Evolutionary conservation across 2,888 invertebrate species (phyloP).

Genomic region (Mythimna vitellina): DNA sequence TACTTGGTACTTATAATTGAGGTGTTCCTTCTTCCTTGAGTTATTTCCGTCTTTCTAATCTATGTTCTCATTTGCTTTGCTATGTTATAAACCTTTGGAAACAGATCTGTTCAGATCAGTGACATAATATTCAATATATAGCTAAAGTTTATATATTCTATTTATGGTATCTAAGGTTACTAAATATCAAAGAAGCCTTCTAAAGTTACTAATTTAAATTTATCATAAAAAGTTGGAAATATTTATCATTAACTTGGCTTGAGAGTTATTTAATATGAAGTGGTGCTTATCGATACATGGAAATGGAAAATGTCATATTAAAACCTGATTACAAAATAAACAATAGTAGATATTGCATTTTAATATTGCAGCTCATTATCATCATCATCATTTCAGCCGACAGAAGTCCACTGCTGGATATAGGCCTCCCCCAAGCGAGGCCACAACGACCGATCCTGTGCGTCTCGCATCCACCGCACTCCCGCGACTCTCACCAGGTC

Average conservation of each 20-base stretch:
- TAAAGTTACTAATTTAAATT: neutral
- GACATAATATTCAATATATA: neutral
- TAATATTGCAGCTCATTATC: neutral
- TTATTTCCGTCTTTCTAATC: slow-evolving; percentile 31
- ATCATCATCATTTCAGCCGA: no score
- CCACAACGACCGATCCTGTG: no score
- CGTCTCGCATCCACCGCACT: no score
- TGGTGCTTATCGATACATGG: neutral
- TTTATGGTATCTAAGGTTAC: neutral
- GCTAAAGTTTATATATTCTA: neutral
- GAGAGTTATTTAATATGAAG: neutral
- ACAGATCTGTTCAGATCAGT: slow-evolving; percentile 3
- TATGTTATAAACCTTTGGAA: slow-evolving; percentile 10
- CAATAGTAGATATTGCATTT: neutral
- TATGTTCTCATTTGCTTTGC: slow-evolving; percentile 7
- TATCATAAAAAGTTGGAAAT: neutral
- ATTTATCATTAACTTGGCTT: neutral
- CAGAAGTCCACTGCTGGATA: no score
- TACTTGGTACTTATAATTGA: slow-evolving; percentile 4
- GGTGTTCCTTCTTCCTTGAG: neutral
- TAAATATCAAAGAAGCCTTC: neutral
- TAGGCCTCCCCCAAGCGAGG: no score
- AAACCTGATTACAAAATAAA: neutral
- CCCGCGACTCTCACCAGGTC: no score
- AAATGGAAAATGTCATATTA: slow-evolving; percentile 11